Evolutionary conservation across 2,113 vertebrate species (phyloP).

Genomic region (Opisthocomus hoazin): DNA sequence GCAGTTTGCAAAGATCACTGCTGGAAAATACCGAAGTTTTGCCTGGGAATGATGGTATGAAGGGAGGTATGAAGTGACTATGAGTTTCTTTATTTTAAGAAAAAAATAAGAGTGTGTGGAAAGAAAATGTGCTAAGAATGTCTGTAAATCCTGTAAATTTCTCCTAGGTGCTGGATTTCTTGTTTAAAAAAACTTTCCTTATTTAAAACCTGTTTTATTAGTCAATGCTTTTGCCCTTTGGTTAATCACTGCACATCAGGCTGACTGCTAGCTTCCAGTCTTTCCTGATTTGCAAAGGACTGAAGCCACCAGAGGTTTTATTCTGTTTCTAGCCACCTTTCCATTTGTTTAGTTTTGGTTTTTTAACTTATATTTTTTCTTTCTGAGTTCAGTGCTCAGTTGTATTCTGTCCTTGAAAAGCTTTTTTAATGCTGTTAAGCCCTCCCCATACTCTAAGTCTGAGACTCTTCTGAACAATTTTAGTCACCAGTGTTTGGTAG

Average conservation of each 20-base stretch:
- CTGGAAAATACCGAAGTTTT: background rate
- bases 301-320: background rate
- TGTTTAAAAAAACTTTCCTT: background rate
- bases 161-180: background rate
- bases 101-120: fast-evolving
- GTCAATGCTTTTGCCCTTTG: background rate
- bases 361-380: background rate
- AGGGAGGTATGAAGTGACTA: background rate
- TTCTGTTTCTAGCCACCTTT: background rate
- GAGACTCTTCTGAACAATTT: background rate
- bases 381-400: background rate
- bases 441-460: background rate
- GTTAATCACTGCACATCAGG: background rate
- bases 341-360: background rate
- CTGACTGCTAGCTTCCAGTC: background rate
- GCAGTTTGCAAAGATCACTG: background rate
- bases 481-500: background rate
- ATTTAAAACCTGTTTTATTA: background rate
- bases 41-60: background rate
- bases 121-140: background rate
- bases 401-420: background rate
- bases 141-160: background rate
- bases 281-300: background rate
- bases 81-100: background rate
- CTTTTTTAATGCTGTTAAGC: background rate